Percentiles rank a stretch among this genome's conserved stretches.
Evolutionary conservation across 2,888 invertebrate species (phyloP).

Genomic region (Agriopis leucophaearia): DNA sequence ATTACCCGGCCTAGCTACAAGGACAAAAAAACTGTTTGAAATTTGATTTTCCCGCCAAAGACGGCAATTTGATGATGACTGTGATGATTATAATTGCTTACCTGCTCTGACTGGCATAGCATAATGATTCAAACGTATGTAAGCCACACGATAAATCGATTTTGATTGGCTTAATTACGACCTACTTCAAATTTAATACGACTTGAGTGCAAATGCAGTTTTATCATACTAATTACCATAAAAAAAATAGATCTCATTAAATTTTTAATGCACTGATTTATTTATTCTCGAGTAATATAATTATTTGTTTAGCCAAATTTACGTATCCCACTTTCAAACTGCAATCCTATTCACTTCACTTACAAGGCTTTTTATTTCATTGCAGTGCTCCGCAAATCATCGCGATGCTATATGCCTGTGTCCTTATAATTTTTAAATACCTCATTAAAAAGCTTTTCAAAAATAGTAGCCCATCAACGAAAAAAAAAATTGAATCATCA

Average conservation of each 20-base stretch:
- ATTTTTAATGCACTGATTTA: conserved; percentile 4
- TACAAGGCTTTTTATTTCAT: conserved; percentile 27
- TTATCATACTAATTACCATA: conserved; percentile 17
- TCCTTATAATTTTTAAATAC: no score
- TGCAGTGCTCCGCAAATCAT: conserved; percentile 7
- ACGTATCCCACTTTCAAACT: conserved; percentile 8
- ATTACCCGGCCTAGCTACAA: no score
- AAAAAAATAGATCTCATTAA: conserved; percentile 7
- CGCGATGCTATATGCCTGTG: conserved; percentile 12
- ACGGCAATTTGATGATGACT: neutral
- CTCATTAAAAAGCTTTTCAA: no score
- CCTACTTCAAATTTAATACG: conserved; percentile 11
- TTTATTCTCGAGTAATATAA: neutral
- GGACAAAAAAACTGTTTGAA: no score
- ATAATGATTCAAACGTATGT: neutral
- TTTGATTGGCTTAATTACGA: conserved; percentile 26
- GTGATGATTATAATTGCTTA: neutral
- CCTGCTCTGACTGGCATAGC: neutral
- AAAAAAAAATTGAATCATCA: no score
- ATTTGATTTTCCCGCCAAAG: no score
- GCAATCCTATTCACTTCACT: conserved; percentile 9
- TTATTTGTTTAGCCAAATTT: conserved; percentile 12
- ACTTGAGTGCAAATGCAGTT: conserved; percentile 21
- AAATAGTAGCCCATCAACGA: no score
- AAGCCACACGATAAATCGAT: conserved; percentile 10